Evolutionary conservation across 2,888 invertebrate genomes (phyloP).

Genomic region (Nebria salina): DNA sequence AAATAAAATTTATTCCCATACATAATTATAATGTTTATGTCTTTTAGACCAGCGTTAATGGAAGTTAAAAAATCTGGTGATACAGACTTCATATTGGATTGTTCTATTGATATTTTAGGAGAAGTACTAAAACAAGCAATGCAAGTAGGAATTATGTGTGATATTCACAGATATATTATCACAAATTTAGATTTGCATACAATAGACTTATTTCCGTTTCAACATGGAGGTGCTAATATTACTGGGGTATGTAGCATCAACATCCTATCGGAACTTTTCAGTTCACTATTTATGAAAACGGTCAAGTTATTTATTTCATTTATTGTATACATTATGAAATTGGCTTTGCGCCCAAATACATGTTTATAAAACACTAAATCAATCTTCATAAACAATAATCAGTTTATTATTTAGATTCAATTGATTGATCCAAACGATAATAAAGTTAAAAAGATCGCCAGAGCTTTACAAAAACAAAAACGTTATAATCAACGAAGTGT

Average conservation of each 20-base stretch:
- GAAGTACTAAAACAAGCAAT: conserved; percentile 76
- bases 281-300: conserved; percentile 22
- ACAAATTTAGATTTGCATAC: conserved; percentile 85
- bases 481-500: background rate
- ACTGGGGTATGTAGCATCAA: conserved; percentile 66
- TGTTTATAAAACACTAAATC: background rate
- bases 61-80: conserved; percentile 75
- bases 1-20: background rate
- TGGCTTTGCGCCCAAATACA: background rate
- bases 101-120: conserved; percentile 69
- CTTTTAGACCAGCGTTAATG: conserved; percentile 69
- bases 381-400: background rate
- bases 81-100: conserved; percentile 77
- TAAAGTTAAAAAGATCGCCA: conserved; percentile 57
- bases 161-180: conserved; percentile 80
- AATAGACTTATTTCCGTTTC: conserved; percentile 79
- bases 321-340: conserved; percentile 6
- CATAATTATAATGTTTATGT: background rate
- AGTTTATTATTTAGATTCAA: conserved; percentile 58
- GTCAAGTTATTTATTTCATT: conserved; percentile 7
- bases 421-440: conserved; percentile 69
- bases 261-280: background rate
- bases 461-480: conserved; percentile 45
- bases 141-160: conserved; percentile 87
- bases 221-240: conserved; percentile 84